Evolutionary conservation across 2,113 vertebrate genomes (phyloP).

Genomic region (Amia ocellicauda): DNA sequence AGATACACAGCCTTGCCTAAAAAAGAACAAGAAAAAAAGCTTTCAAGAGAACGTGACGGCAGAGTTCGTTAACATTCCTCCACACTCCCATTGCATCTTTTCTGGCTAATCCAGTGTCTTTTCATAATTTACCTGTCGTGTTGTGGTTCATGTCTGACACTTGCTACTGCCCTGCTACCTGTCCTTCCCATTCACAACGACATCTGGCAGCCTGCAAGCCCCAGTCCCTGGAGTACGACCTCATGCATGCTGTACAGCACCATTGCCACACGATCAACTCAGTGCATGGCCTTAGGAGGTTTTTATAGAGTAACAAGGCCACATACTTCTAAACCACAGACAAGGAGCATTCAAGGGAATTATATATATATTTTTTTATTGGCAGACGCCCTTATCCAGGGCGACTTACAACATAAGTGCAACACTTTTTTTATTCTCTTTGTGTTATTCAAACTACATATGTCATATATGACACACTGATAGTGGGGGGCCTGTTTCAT

Average conservation of each 20-base stretch:
- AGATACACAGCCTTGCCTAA: background rate
- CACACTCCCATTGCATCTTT: constrained; percentile 24
- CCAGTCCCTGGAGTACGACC: constrained; percentile 11
- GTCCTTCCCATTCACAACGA: constrained; percentile 16
- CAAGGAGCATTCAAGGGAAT: background rate
- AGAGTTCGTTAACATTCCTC: constrained; percentile 13
- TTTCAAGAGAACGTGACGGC: background rate
- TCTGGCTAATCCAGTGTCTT: background rate
- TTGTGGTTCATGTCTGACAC: background rate
- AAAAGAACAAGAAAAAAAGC: too few relatives aligned
- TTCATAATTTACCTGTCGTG: background rate
- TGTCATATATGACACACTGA: too few relatives aligned
- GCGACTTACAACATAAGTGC: too few relatives aligned
- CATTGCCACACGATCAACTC: constrained; percentile 27
- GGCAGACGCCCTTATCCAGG: too few relatives aligned
- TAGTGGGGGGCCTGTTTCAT: too few relatives aligned
- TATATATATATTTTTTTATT: too few relatives aligned
- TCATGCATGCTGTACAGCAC: constrained; percentile 40
- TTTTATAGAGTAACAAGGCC: constrained; percentile 27
- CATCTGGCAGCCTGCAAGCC: constrained; percentile 21
- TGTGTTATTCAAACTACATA: too few relatives aligned
- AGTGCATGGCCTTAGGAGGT: constrained; percentile 28
- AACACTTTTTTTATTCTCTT: too few relatives aligned
- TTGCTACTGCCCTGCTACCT: constrained; percentile 28
- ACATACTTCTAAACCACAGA: background rate